A percentile compares a stretch with the other conserved stretches of the same genome.
phyloP scores from a whole-genome alignment of 1,140 invertebrate species.

The Drosophila funebris region DNA sequence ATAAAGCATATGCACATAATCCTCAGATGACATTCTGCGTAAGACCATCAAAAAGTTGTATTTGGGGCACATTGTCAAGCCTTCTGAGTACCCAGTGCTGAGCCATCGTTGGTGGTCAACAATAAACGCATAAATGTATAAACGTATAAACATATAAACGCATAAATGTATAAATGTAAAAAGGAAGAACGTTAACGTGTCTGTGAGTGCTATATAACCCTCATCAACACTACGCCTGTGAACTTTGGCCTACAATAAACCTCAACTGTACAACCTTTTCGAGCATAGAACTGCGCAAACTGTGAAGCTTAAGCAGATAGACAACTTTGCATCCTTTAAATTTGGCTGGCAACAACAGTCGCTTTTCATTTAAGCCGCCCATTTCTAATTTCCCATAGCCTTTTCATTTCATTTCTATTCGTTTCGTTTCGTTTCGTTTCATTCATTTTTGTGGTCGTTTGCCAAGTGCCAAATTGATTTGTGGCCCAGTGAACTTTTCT shows the following conservation, averaged over 20 bases:
- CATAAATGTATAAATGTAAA: not conserved
- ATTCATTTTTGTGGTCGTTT: conserved; percentile 37
- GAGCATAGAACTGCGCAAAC: not conserved
- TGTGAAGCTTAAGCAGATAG: not conserved
- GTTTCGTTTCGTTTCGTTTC: too few relatives aligned
- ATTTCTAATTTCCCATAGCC: conserved; percentile 5
- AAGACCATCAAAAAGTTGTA: conserved; percentile 40
- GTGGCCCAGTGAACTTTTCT: conserved; percentile 59
- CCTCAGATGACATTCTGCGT: conserved; percentile 47
- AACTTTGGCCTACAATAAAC: conserved; percentile 3
- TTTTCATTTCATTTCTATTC: not conserved
- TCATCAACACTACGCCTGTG: conserved; percentile 42
- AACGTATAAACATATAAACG: not conserved
- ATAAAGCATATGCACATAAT: conserved; percentile 43
- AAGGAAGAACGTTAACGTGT: too few relatives aligned
- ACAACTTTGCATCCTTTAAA: not conserved
- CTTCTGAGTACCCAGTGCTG: not conserved
- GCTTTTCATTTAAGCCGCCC: conserved; percentile 1
- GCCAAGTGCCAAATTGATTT: conserved; percentile 68
- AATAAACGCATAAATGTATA: not conserved
- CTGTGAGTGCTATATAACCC: conserved; percentile 60
- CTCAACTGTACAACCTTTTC: conserved; percentile 51
- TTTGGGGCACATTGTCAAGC: not conserved
- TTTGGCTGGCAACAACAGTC: not conserved
- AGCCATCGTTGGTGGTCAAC: conserved; percentile 8